A percentile compares a stretch with the other conserved stretches of the same genome.
These are phyloP conservation scores for Emmelina monodactyla DNA, from an alignment of 2,888 invertebrate species.

Conservation along the genomic window DNA sequence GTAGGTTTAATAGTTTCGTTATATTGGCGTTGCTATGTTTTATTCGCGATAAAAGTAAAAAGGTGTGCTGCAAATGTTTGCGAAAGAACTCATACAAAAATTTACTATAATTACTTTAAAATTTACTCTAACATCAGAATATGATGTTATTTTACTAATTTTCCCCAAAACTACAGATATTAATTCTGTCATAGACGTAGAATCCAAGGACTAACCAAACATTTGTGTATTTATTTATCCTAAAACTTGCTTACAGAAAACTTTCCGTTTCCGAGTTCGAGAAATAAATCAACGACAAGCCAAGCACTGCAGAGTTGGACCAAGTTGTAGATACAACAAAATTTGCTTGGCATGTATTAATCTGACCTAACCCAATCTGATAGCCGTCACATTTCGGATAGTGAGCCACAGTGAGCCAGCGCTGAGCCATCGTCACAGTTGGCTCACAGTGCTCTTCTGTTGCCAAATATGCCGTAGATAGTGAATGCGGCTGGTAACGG, in stretches of 20 bases:
- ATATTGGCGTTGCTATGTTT: conserved; percentile 17
- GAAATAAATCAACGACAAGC: background rate
- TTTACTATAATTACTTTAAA: too few species aligned
- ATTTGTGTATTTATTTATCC: too few species aligned
- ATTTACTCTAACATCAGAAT: too few species aligned
- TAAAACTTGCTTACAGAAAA: too few species aligned
- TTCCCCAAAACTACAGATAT: too few species aligned
- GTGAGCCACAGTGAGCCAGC: conserved; percentile 4
- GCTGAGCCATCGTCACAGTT: conserved; percentile 48
- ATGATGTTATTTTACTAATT: too few species aligned
- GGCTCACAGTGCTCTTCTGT: conserved; percentile 37
- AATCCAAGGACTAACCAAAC: too few species aligned
- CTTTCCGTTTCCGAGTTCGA: too few species aligned
- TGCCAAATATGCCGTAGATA: conserved; percentile 62
- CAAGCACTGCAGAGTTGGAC: too few species aligned
- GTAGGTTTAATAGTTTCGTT: conserved; percentile 34
- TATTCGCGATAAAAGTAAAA: background rate
- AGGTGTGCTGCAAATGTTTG: background rate
- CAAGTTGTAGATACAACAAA: background rate
- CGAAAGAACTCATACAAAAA: too few species aligned
- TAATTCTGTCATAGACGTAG: too few species aligned
- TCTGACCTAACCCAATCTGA: conserved; percentile 31
- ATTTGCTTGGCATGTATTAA: conserved; percentile 27
- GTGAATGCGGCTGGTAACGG: conserved; percentile 13
- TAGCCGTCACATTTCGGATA: conserved; percentile 18